These are phyloP conservation scores for Halictus quadricinctus DNA, from an alignment of 2,888 invertebrate genomes.

Conservation along the genomic window DNA sequence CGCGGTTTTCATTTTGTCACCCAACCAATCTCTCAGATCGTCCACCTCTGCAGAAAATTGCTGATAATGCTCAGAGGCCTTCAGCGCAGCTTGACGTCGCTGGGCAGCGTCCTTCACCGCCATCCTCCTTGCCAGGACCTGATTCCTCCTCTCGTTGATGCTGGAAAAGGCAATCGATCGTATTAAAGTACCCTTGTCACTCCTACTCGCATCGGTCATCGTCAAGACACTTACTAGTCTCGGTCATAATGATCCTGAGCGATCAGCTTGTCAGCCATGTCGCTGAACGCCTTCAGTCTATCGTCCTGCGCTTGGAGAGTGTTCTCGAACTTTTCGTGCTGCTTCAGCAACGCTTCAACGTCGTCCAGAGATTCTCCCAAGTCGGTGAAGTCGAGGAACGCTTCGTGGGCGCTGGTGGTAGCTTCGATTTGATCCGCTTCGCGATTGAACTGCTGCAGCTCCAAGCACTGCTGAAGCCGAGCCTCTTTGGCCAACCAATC, in stretches of 20 bases:
- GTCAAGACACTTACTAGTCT: constrained; percentile 85
- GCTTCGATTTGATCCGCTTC: constrained; percentile 99
- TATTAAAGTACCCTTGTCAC: neutral
- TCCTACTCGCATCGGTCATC: neutral
- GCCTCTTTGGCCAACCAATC: constrained; percentile 93
- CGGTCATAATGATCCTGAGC: constrained; percentile 91
- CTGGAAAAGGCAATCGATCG: constrained; percentile 80
- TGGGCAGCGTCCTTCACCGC: constrained; percentile 90
- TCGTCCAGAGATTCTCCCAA: constrained; percentile 94
- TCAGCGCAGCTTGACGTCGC: constrained; percentile 88
- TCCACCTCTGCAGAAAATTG: constrained; percentile 96
- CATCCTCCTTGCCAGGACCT: constrained; percentile 89
- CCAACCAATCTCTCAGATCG: constrained; percentile 94
- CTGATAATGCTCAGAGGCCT: constrained; percentile 94
- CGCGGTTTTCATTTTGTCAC: constrained; percentile 95
- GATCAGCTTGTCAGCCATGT: constrained; percentile 92
- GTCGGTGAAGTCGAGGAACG: constrained; percentile 94
- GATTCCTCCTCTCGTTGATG: constrained; percentile 88
- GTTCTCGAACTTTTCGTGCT: constrained; percentile 96
- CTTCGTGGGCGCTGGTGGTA: constrained; percentile 95
- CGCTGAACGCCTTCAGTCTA: constrained; percentile 91
- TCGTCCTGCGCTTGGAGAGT: constrained; percentile 97
- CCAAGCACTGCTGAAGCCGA: constrained; percentile 93
- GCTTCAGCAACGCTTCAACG: constrained; percentile 95
- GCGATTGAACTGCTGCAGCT: constrained; percentile 95